Evolutionary conservation across 2,888 invertebrate genomes (phyloP).

Genomic region (Sminthurinus aureus): DNA sequence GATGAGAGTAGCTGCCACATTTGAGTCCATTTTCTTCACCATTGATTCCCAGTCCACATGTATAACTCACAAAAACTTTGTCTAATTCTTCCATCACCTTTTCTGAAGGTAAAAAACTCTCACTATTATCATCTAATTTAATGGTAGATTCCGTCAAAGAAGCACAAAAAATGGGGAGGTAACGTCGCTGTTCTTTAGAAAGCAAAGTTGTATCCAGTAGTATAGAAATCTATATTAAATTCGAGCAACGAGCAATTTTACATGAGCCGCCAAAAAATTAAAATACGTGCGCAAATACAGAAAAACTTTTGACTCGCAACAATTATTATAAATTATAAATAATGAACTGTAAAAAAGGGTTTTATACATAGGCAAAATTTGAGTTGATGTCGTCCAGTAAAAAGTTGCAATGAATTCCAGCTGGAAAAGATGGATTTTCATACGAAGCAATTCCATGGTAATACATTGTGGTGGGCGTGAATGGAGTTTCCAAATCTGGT

Average conservation of each 20-base stretch:
- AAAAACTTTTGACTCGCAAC: too few relatives aligned
- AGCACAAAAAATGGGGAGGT: slow-evolving; percentile 78
- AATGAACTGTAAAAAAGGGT: background rate
- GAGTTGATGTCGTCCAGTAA: slow-evolving; percentile 78
- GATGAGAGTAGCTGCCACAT: slow-evolving; percentile 76
- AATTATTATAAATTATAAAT: background rate
- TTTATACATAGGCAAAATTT: slow-evolving; percentile 79
- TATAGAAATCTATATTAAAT: slow-evolving; percentile 74
- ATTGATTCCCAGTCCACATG: slow-evolving; percentile 72
- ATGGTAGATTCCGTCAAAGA: slow-evolving; percentile 79
- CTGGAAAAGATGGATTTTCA: slow-evolving; percentile 51
- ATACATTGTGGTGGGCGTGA: slow-evolving; percentile 61
- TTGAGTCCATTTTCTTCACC: slow-evolving; percentile 69
- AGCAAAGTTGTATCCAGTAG: slow-evolving; percentile 75
- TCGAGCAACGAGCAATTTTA: background rate
- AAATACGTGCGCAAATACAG: too few relatives aligned
- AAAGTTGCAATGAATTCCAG: slow-evolving; percentile 49
- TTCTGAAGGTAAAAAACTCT: slow-evolving; percentile 69
- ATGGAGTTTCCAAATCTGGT: too few relatives aligned
- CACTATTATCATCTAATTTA: slow-evolving; percentile 62
- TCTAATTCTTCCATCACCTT: slow-evolving; percentile 80
- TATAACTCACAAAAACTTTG: slow-evolving; percentile 74
- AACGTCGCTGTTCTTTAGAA: slow-evolving; percentile 70
- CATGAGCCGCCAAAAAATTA: background rate
- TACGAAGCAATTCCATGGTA: slow-evolving; percentile 47